Evolutionary conservation across 2,888 invertebrate genomes (phyloP), one percentile per base, ranked within the genome.

Genomic region (Drosophila tanythrix): DNA sequence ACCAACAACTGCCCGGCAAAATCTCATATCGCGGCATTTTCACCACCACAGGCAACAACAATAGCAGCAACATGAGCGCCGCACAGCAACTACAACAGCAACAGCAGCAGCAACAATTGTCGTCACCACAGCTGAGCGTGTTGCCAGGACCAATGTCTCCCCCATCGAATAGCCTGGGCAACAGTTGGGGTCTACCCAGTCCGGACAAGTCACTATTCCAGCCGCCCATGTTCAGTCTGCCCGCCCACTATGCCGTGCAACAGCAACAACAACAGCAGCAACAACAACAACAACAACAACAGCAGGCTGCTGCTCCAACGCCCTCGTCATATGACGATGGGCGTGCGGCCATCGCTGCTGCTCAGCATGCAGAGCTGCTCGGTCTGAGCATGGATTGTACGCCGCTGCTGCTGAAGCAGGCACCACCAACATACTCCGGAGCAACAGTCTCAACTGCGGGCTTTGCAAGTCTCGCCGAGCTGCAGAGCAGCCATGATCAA

Each of bases 151-250:
- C 93, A 72, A 94, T 94, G 93, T 94, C 95, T 82, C 94, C 95
- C 81, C 94, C 94, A 67, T 92, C 95, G 1, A 94, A 92, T 76
- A 94, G 93, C 78, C 94, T 95, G 88, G 95, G 94, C 90, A 95
- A 94, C 89, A 96, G 95, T 92, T 97, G 96, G 96, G 95, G 96
- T 86, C 94, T 97, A 74, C 96, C 95, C 29, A 95, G 95, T 79
- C 95, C 95, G 40, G 95, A 95, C 85, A 95, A 96, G 90, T 94
- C 95, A 7, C 93, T 96, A 66, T 94, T 94, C 87, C 95, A 95
- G 84, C 95, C 95, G 2, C 95, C 95, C 6, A 94, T 95, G 93
- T 95, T 95, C 85, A 94, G 94, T 52, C 92, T 95, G 71, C 94
- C 95, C 87, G 91, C 94, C 94, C 91, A 95, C 95, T 86, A 86